Evolutionary conservation across 1,140 invertebrate species (phyloP).

Genomic region (Trichonephila clavata): DNA sequence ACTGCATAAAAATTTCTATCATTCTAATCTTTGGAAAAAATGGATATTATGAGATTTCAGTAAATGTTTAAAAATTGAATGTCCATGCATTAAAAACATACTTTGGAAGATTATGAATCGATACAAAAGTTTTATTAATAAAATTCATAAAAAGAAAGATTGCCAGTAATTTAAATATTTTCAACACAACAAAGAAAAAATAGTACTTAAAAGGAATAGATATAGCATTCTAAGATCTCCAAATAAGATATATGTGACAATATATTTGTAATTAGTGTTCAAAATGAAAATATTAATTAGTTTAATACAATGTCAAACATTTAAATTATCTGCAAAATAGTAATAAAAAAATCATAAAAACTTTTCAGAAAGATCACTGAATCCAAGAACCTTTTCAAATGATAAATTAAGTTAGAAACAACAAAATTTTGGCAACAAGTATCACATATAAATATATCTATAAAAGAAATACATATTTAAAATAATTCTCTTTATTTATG

Average conservation of each 20-base stretch:
- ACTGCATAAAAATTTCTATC: background rate
- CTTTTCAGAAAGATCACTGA: no score
- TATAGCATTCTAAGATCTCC: background rate
- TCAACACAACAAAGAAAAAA: background rate
- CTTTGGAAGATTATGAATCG: background rate
- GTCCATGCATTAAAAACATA: background rate
- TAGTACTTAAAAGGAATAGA: background rate
- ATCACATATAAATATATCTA: no score
- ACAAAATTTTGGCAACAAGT: no score
- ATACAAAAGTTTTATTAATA: background rate
- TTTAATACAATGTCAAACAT: no score
- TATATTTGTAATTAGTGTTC: background rate
- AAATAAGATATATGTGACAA: background rate
- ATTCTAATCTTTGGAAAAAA: background rate
- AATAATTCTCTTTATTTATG: no score
- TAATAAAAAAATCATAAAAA: no score
- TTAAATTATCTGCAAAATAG: no score
- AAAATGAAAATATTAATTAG: no score
- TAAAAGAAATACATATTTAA: no score
- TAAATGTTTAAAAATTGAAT: background rate
- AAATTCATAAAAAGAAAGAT: background rate
- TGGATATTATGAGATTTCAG: constrained; percentile 17
- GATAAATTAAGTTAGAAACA: no score
- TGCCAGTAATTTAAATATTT: background rate
- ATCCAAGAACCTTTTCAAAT: no score